Base-by-base conservation (phyloP, 1,140 invertebrate species). In the Hesperophylax magnus region DNA sequence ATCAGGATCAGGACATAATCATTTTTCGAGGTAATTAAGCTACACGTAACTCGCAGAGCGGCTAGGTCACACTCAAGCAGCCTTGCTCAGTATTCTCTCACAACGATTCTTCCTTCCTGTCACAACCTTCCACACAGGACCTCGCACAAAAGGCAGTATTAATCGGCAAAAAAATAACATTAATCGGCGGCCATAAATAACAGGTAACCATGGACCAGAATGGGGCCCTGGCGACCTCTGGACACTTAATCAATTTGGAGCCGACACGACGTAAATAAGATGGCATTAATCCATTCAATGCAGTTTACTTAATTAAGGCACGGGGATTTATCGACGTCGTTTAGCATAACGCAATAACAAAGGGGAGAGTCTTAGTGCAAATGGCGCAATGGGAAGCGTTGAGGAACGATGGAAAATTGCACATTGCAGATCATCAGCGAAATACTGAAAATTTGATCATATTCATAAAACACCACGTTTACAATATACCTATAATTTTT, bases 291-390 rank as follows among this genome's bases (percentile, higher is more conserved):
- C 34, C 24, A 52, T 72, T 72, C 17, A 20, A 52, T 72, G 69
- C 47, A n/a, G 63, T 72, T 72, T 53, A 72, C 69, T 72, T 72
- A 72, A 72, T 72, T 72, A 72, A 72, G 18, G 34, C 69, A 20
- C 20, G 69, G 39, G 18, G n/a, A 72, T 72, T 72, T 39, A 72
- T 72, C 7, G 47, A 47, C 47, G 47, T 72, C 47, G 63, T 34
- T 61, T 34, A 34, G 24, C 2, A 34, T n/a, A 17, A 6, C 31
- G 15, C 61, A 17, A 47, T 11, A 47, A 47, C 39, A 47, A 47
- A 47, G 39, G 9, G 39, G 39, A 47, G 9, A 47, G 39, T 47
- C 39, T 47, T 47, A 11, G 39, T 11, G 11, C 11, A 47, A 47
- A 47, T 47, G 39, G 39, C 39, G 11, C 39, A 8, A 47, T 47